These are phyloP conservation scores for Protomyctophum bolini DNA, from an alignment of 2,113 vertebrate species.

Conservation along the genomic window DNA sequence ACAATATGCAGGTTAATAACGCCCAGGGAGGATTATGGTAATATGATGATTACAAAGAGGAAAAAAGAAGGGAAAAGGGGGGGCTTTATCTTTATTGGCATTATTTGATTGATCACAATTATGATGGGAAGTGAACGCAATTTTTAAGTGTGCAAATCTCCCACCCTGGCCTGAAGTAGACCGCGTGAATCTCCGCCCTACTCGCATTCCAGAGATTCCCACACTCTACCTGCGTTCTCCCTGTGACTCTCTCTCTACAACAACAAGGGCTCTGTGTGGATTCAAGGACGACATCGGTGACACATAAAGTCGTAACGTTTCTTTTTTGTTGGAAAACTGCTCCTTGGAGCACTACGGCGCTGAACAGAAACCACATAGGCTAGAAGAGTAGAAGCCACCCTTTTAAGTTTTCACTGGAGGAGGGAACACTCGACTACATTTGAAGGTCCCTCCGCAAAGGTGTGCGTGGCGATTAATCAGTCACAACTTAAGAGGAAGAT, in stretches of 20 bases:
- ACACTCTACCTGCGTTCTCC: constrained; percentile 81
- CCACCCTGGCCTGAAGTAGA: background rate
- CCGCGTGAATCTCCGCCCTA: constrained; percentile 2
- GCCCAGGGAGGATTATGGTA: background rate
- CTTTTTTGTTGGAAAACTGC: constrained; percentile 17
- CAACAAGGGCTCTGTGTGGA: constrained; percentile 3
- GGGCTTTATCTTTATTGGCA: too few species aligned
- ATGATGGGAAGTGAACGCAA: too few species aligned
- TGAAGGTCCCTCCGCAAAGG: constrained; percentile 48
- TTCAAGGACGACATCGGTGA: constrained; percentile 22
- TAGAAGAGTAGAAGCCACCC: constrained; percentile 13
- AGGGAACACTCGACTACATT: background rate
- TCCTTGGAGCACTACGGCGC: background rate
- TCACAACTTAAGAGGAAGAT: constrained; percentile 49
- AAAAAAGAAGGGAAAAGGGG: too few species aligned
- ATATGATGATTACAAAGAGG: too few species aligned
- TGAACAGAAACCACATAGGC: background rate
- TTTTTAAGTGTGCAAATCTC: too few species aligned
- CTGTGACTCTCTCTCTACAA: background rate
- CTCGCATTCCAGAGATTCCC: constrained; percentile 85
- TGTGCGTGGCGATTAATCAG: constrained; percentile 44
- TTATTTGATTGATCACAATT: too few species aligned
- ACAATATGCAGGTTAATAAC: background rate
- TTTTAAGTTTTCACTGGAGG: too few species aligned
- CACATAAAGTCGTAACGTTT: constrained; percentile 3